Percentiles rank a stretch among this genome's conserved stretches.
Evolutionary conservation across 2,113 vertebrate genomes (phyloP).

Genomic region (Spilogale gracilis): DNA sequence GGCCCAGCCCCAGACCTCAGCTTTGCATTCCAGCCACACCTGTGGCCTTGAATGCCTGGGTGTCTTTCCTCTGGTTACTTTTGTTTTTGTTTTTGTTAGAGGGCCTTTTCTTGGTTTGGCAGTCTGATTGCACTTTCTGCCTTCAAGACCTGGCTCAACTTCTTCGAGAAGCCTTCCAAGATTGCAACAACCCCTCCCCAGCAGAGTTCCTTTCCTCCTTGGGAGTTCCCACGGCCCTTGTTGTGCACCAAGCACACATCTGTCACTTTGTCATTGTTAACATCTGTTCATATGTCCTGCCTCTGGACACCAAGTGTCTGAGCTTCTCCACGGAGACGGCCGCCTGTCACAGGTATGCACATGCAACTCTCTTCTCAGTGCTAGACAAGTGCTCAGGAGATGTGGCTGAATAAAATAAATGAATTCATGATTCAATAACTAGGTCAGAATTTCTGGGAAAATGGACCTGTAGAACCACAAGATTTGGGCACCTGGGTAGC

Average conservation of each 20-base stretch:
- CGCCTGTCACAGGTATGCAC: neutral
- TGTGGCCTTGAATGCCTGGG: neutral
- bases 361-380: neutral
- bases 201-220: neutral
- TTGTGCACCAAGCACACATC: neutral
- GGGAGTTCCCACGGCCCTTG: neutral
- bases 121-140: neutral
- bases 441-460: neutral
- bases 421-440: neutral
- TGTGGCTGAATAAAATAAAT: neutral
- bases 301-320: neutral
- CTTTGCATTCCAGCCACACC: neutral
- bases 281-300: neutral
- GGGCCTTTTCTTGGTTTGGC: neutral
- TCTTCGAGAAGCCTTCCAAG: neutral
- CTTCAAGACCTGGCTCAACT: neutral
- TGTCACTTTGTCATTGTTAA: neutral
- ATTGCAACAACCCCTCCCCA: neutral
- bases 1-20: accelerated
- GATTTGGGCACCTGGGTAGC: neutral
- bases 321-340: neutral
- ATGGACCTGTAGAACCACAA: neutral
- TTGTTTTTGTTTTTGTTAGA: neutral
- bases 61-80: neutral
- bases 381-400: neutral